phyloP scores from a whole-genome alignment of 1,140 invertebrate species.

The Drosophila murphyi region DNA sequence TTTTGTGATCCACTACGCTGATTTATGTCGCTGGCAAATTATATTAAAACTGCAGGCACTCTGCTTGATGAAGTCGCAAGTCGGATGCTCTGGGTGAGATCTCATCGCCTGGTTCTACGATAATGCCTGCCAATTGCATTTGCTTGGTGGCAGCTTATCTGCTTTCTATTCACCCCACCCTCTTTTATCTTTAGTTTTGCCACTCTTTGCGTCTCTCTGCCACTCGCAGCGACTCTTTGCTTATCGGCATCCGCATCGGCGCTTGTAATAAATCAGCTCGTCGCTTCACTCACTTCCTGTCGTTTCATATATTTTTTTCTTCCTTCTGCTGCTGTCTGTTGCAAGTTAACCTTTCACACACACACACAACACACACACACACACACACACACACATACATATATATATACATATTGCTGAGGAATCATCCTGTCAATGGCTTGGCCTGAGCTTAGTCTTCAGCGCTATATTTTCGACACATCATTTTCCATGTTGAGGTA shows the following conservation, averaged over 20 bases:
- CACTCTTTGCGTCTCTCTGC: neutral
- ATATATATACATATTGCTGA: conserved; percentile 19
- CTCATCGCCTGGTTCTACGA: conserved; percentile 47
- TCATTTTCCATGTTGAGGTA: conserved; percentile 73
- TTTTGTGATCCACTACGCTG: neutral
- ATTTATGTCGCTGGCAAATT: conserved; percentile 53
- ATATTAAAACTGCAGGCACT: conserved; percentile 70
- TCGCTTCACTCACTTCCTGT: conserved; percentile 41
- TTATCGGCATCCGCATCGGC: conserved; percentile 53
- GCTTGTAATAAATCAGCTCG: conserved; percentile 74
- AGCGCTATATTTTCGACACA: conserved; percentile 66
- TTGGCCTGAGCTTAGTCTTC: conserved; percentile 51
- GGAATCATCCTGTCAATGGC: conserved; percentile 72
- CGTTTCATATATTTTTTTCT: conserved; percentile 28
- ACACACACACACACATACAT: conserved; percentile 24
- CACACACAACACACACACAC: neutral
- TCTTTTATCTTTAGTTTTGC: neutral
- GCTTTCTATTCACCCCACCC: neutral
- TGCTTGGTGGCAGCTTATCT: conserved; percentile 62
- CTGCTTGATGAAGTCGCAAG: conserved; percentile 59
- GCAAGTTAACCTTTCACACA: conserved; percentile 51
- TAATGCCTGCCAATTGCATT: conserved; percentile 77
- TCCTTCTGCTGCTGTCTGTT: conserved; percentile 27
- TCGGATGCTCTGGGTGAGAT: conserved; percentile 13
- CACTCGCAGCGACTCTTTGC: conserved; percentile 21